Percentiles rank a stretch among this genome's conserved stretches.
phyloP scores from a whole-genome alignment of 2,797 vertebrate genomes.

The Myiothlypis coronata region DNA sequence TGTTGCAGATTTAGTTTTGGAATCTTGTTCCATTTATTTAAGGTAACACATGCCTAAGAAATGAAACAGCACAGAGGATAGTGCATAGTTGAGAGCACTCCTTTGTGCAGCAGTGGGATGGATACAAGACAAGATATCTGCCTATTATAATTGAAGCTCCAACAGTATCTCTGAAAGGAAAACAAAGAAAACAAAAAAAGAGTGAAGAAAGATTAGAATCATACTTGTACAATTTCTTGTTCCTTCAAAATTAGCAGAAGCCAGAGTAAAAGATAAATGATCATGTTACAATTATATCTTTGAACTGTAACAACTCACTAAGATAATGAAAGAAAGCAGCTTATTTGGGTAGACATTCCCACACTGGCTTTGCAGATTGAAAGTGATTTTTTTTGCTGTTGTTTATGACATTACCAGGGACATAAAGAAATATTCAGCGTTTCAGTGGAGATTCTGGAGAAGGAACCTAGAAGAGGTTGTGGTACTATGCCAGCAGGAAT shows the following conservation, averaged over 20 bases:
- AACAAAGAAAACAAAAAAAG: not conserved
- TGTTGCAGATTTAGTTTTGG: not conserved
- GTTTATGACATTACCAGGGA: not conserved
- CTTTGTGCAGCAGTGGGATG: not conserved
- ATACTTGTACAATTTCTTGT: not conserved
- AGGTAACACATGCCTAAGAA: not conserved
- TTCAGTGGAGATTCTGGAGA: not conserved
- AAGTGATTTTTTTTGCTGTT: not conserved
- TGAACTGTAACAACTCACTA: not conserved
- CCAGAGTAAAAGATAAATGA: not conserved
- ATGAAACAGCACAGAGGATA: not conserved
- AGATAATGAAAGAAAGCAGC: not conserved
- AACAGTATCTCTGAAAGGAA: not conserved
- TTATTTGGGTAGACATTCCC: not conserved
- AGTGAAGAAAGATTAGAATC: not conserved
- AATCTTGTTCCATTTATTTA: not conserved
- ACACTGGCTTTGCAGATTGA: not conserved
- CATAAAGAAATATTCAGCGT: not conserved
- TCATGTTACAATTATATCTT: not conserved
- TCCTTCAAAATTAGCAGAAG: not conserved
- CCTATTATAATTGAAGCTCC: not conserved
- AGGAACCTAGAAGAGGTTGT: not conserved
- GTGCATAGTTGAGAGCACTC: not conserved
- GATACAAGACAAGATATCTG: not conserved
- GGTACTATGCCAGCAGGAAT: not conserved